Evolutionary conservation across 2,888 invertebrate genomes (phyloP).

Genomic region (Brachylomia viminalis): DNA sequence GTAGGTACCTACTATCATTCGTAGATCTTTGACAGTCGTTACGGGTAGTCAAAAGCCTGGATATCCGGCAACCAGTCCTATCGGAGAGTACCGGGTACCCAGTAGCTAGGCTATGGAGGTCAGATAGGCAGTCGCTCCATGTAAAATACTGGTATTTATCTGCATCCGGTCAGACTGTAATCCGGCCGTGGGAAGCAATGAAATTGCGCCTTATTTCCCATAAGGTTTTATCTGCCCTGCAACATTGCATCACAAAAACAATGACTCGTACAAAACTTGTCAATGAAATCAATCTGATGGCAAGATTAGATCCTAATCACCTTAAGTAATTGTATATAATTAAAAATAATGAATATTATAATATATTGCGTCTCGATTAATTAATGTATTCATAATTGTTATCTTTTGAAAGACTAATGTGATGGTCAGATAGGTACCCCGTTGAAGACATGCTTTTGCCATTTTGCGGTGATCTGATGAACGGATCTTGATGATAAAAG

Average conservation of each 20-base stretch:
- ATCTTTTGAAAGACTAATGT: constrained; percentile 29
- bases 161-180: neutral
- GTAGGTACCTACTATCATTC: no score
- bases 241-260: neutral
- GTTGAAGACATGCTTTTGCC: constrained; percentile 21
- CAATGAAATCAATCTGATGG: constrained; percentile 16
- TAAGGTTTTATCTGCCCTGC: neutral
- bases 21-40: no score
- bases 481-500: neutral
- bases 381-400: constrained; percentile 11
- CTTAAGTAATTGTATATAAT: constrained; percentile 28
- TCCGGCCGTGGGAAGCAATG: neutral
- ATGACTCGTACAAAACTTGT: neutral
- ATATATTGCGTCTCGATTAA: constrained; percentile 17
- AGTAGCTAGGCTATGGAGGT: neutral
- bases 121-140: neutral
- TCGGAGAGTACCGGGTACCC: neutral
- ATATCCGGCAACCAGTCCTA: neutral
- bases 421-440: constrained; percentile 16
- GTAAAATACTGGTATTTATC: neutral
- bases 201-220: neutral
- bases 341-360: constrained; percentile 10
- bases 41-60: neutral
- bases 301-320: constrained; percentile 19
- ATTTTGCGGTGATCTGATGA: constrained; percentile 29